Conservation (phyloP, 2,113 vertebrate species). For the Microtus richardsoni region DNA sequence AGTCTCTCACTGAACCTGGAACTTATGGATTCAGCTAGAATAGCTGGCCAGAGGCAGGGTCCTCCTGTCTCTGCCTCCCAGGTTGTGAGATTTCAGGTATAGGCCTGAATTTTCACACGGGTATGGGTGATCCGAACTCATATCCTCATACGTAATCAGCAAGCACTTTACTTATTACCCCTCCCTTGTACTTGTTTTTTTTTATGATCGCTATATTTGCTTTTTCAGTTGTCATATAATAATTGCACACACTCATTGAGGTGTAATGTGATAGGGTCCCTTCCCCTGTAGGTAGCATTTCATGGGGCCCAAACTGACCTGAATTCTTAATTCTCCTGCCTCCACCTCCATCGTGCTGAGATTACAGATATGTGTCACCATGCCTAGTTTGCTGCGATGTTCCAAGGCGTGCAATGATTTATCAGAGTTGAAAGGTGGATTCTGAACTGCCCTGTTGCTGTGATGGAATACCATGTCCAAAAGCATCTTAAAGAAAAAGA, state of each 20-base stretch:
- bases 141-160: neutral
- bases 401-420: neutral
- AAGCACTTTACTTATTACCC: neutral
- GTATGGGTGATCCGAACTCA: neutral
- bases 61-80: neutral
- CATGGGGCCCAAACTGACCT: neutral
- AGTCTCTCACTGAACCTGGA: neutral
- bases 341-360: too few species aligned
- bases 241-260: neutral
- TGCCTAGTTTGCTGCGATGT: neutral
- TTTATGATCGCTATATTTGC: neutral
- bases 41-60: too few species aligned
- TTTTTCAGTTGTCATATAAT: neutral
- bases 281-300: neutral
- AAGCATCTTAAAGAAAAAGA: neutral
- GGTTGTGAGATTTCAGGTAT: neutral
- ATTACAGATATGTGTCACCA: neutral
- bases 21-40: neutral
- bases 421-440: too few species aligned
- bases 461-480: neutral
- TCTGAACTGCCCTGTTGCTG: neutral
- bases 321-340: neutral
- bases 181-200: neutral
- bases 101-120: neutral
- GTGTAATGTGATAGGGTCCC: neutral